phyloP scores from a whole-genome alignment of 2,113 vertebrate genomes.

The Lepus timidus region DNA sequence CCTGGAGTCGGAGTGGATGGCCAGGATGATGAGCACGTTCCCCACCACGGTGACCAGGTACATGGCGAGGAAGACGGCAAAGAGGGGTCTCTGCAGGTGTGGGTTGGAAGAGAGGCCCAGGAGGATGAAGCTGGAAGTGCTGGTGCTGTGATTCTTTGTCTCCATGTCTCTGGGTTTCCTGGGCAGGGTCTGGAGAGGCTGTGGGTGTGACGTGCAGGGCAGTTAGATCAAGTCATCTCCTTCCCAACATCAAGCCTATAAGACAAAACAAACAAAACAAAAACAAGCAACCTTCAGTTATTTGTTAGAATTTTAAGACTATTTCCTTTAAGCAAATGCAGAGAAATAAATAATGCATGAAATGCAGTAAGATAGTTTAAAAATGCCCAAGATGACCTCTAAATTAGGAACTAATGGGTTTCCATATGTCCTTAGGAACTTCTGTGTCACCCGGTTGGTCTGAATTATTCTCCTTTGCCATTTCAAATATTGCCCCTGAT shows the following conservation, averaged over 20 bases:
- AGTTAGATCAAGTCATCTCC: background rate
- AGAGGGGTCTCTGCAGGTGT: constrained; percentile 31
- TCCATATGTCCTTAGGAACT: background rate
- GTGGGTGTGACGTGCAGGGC: background rate
- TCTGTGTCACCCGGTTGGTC: background rate
- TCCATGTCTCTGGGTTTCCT: constrained; percentile 13
- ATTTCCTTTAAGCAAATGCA: background rate
- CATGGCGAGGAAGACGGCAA: too few species aligned
- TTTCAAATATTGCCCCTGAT: background rate
- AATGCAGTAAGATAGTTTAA: background rate
- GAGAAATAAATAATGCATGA: background rate
- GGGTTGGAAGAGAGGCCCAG: constrained; percentile 67
- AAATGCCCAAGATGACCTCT: background rate
- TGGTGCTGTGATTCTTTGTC: constrained; percentile 42
- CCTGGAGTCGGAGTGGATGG: background rate
- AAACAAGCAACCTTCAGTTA: too few species aligned
- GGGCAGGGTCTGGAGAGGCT: background rate
- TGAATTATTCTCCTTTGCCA: constrained; percentile 33
- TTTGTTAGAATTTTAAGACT: constrained; percentile 14
- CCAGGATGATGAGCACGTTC: too few species aligned
- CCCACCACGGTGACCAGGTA: too few species aligned
- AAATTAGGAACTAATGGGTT: background rate
- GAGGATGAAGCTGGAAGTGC: constrained; percentile 36
- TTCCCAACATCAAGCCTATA: background rate
- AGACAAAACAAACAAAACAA: background rate